Conservation (phyloP, 1,140 invertebrate species). For the Drosophila nigrodunni region DNA sequence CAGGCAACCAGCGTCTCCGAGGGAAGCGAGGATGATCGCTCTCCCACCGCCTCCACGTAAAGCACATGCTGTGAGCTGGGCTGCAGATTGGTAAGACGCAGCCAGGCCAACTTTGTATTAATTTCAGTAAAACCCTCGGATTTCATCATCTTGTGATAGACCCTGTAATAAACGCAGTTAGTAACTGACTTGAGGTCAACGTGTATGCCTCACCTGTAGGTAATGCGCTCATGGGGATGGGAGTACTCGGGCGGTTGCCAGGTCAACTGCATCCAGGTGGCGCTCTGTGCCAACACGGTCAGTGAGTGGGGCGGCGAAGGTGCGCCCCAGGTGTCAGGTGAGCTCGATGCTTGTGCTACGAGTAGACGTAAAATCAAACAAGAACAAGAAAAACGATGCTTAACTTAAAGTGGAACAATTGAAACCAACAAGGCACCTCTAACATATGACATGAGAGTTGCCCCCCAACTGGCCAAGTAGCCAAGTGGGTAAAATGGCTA, state of each 20-base stretch:
- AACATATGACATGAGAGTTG: slow-evolving; percentile 21
- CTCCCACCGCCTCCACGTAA: slow-evolving; percentile 89
- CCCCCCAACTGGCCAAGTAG: slow-evolving; percentile 1
- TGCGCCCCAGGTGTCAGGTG: slow-evolving; percentile 86
- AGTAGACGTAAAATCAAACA: neutral
- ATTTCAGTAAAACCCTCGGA: slow-evolving; percentile 87
- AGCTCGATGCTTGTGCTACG: slow-evolving; percentile 47
- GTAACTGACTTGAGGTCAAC: neutral
- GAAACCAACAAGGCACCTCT: slow-evolving; percentile 16
- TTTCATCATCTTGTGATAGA: slow-evolving; percentile 88
- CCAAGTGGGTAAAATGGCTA: neutral
- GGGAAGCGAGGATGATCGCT: slow-evolving; percentile 88
- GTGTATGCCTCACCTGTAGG: slow-evolving; percentile 87
- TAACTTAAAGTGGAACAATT: slow-evolving; percentile 12
- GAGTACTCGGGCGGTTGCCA: slow-evolving; percentile 93
- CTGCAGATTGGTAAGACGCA: slow-evolving; percentile 88
- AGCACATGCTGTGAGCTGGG: slow-evolving; percentile 92
- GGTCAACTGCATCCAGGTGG: slow-evolving; percentile 90
- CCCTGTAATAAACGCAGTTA: slow-evolving; percentile 81
- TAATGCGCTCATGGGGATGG: slow-evolving; percentile 90
- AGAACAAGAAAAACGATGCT: slow-evolving; percentile 19
- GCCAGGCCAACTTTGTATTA: slow-evolving; percentile 88
- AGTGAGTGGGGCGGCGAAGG: slow-evolving; percentile 92
- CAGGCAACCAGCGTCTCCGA: slow-evolving; percentile 93
- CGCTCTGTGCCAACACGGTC: slow-evolving; percentile 90